Conservation (phyloP, 2,113 vertebrate genomes). For the Microtus ochrogaster region DNA sequence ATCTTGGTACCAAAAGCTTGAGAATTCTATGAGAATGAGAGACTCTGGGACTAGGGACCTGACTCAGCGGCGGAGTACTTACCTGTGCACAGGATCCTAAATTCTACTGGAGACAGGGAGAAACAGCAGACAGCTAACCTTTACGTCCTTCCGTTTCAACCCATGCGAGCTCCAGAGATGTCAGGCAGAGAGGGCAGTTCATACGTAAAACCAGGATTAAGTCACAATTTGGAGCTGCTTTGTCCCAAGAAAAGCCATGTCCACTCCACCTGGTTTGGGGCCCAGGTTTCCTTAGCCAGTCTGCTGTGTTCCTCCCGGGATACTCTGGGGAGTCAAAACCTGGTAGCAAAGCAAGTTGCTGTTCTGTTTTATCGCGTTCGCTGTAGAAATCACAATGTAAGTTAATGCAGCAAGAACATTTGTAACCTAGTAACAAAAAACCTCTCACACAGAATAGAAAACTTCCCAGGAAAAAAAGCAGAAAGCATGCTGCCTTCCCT, state of each 20-base stretch:
- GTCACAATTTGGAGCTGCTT: neutral
- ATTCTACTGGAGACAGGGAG: neutral
- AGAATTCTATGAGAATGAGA: neutral
- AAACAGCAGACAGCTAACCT: neutral
- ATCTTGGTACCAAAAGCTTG: slow-evolving; percentile 19
- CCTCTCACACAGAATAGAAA: neutral
- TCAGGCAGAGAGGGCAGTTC: neutral
- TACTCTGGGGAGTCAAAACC: neutral
- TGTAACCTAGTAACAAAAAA: neutral
- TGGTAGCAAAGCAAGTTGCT: neutral
- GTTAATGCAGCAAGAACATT: neutral
- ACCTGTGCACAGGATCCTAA: neutral
- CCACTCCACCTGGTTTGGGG: neutral
- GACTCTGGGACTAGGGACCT: neutral
- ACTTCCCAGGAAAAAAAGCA: neutral
- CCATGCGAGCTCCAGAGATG: neutral
- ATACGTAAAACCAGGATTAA: neutral
- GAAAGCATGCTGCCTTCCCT: neutral
- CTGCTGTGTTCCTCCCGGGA: neutral
- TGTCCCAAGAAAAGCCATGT: neutral
- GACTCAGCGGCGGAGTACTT: neutral
- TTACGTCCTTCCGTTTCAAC: neutral
- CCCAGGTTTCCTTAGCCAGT: neutral
- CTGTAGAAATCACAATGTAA: neutral
- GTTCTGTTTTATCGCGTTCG: neutral